phyloP scores from a whole-genome alignment of 2,113 vertebrate genomes.

The Hystrix brachyura region DNA sequence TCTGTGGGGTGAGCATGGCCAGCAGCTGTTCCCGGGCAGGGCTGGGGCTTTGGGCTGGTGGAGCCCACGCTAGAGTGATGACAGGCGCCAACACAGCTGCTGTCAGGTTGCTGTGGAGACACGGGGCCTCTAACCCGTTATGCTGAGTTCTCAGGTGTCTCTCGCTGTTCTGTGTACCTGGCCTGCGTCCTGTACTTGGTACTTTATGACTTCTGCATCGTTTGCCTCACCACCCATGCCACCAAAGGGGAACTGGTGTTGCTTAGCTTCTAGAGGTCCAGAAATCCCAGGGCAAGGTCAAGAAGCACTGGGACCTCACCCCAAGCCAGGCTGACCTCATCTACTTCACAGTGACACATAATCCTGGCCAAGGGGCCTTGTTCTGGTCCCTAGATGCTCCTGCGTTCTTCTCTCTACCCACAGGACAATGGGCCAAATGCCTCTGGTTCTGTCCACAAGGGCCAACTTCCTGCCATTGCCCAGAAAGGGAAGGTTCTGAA shows the following conservation, averaged over 20 bases:
- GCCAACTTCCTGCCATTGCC: conserved; percentile 9
- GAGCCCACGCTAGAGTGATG: not conserved
- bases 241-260: conserved; percentile 91
- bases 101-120: conserved; percentile 81
- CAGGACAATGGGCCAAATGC: conserved; percentile 39
- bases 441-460: conserved; percentile 40
- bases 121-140: conserved; percentile 86
- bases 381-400: conserved; percentile 28
- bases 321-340: not conserved
- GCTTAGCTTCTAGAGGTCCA: conserved; percentile 84
- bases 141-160: conserved; percentile 91
- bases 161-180: conserved; percentile 92
- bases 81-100: not conserved
- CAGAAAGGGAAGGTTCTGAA: conserved; percentile 40
- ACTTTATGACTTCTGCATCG: conserved; percentile 93
- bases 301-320: conserved; percentile 62
- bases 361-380: not conserved
- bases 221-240: conserved; percentile 93
- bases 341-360: conserved; percentile 41
- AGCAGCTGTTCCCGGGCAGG: not conserved
- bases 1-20: not conserved
- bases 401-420: not conserved
- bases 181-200: conserved; percentile 92
- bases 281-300: conserved; percentile 63
- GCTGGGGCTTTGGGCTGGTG: not conserved